These are phyloP conservation scores for Drosophila carrolli DNA, from an alignment of 1,140 invertebrate species.

Conservation along the genomic window DNA sequence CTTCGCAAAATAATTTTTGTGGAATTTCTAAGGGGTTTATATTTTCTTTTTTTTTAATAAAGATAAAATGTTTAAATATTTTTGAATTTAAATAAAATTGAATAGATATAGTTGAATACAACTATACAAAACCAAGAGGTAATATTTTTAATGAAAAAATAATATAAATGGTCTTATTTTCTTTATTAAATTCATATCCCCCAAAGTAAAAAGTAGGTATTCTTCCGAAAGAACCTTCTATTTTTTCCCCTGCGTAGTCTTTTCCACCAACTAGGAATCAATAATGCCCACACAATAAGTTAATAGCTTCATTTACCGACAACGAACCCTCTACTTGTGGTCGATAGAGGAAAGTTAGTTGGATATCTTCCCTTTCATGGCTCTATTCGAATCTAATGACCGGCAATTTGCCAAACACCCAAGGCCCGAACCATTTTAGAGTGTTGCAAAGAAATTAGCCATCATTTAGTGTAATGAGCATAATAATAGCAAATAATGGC, in stretches of 20 bases:
- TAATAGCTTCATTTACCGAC: slow-evolving; percentile 24
- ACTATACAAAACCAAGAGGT: too few relatives aligned
- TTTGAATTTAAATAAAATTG: too few relatives aligned
- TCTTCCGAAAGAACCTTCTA: too few relatives aligned
- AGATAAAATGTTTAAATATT: too few relatives aligned
- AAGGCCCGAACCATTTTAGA: slow-evolving; percentile 58
- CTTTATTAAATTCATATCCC: too few relatives aligned
- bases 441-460: slow-evolving; percentile 80
- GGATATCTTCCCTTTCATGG: slow-evolving; percentile 2
- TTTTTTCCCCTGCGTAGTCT: neutral
- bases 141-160: too few relatives aligned
- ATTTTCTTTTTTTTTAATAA: too few relatives aligned
- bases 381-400: slow-evolving; percentile 54
- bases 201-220: too few relatives aligned
- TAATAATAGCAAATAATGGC: slow-evolving; percentile 78
- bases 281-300: slow-evolving; percentile 29
- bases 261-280: slow-evolving; percentile 12
- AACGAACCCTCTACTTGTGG: slow-evolving; percentile 12
- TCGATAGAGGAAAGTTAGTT: slow-evolving; percentile 12
- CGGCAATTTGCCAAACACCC: slow-evolving; percentile 70
- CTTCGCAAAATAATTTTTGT: too few relatives aligned
- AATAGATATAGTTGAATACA: too few relatives aligned
- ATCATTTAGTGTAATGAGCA: slow-evolving; percentile 77
- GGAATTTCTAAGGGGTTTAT: too few relatives aligned
- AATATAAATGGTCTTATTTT: too few relatives aligned